Percentiles rank a stretch among this genome's conserved stretches.
phyloP scores from a whole-genome alignment of 2,888 invertebrate species.

The Drosophila nigritarsus region DNA sequence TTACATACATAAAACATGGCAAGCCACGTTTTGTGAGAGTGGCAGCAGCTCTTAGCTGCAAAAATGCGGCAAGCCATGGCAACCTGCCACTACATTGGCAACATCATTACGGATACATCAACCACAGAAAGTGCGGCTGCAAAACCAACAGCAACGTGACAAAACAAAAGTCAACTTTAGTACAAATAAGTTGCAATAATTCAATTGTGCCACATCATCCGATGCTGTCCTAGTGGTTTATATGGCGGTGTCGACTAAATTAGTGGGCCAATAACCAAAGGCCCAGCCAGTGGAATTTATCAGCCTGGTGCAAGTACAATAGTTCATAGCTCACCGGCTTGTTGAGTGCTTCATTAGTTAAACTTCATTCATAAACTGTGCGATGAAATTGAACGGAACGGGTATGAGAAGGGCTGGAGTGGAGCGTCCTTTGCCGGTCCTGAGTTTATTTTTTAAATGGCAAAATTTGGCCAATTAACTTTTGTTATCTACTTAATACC shows the following conservation, averaged over 20 bases:
- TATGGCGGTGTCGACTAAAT: constrained; percentile 41
- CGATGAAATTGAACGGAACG: background rate
- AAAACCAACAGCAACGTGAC: constrained; percentile 32
- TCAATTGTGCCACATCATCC: background rate
- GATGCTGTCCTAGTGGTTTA: constrained; percentile 26
- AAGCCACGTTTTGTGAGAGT: background rate
- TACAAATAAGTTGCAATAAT: constrained; percentile 70
- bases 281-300: constrained; percentile 29
- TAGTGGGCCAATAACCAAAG: constrained; percentile 38
- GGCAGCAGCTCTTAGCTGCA: constrained; percentile 23
- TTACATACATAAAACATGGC: constrained; percentile 55
- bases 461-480: constrained; percentile 68
- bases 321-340: constrained; percentile 6
- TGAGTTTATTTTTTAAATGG: constrained; percentile 23
- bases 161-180: constrained; percentile 49
- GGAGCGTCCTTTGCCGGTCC: background rate
- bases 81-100: constrained; percentile 30
- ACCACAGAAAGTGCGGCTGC: constrained; percentile 10
- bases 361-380: constrained; percentile 1
- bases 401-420: background rate
- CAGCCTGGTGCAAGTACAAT: constrained; percentile 31
- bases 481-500: constrained; percentile 11
- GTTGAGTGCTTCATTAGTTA: constrained; percentile 7
- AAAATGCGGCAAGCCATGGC: constrained; percentile 29
- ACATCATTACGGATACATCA: constrained; percentile 47